Percentiles rank a stretch among this genome's conserved stretches.
These are phyloP conservation scores for Mythimna impura DNA, from an alignment of 2,888 invertebrate genomes.

Conservation along the genomic window DNA sequence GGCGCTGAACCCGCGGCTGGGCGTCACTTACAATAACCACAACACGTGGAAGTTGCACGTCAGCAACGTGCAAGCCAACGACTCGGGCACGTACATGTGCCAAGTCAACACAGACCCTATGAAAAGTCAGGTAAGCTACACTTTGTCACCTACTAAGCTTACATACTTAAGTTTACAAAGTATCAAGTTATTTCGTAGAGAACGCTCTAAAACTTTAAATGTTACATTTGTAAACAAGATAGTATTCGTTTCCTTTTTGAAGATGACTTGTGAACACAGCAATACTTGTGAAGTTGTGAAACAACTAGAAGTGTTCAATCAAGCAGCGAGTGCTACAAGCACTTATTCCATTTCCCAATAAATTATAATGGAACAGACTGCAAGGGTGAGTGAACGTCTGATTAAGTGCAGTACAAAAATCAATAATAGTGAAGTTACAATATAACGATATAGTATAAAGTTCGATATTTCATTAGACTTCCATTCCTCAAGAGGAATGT, in stretches of 20 bases:
- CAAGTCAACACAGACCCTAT: slow-evolving; percentile 98
- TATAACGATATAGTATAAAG: not conserved
- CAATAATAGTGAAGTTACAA: slow-evolving; percentile 16
- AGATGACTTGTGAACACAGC: slow-evolving; percentile 14
- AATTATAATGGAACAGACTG: slow-evolving; percentile 37
- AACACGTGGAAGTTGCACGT: slow-evolving; percentile 98
- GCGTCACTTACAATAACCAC: slow-evolving; percentile 97
- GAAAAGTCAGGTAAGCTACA: slow-evolving; percentile 93
- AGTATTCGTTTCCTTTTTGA: slow-evolving; percentile 53
- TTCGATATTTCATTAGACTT: slow-evolving; percentile 20
- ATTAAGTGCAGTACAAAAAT: slow-evolving; percentile 40
- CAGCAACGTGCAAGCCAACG: slow-evolving; percentile 96
- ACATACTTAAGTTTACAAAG: slow-evolving; percentile 49
- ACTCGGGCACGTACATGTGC: slow-evolving; percentile 98
- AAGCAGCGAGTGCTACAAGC: slow-evolving; percentile 31
- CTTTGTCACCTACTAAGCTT: slow-evolving; percentile 37
- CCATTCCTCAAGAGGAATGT: not conserved
- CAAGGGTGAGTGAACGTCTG: slow-evolving; percentile 17
- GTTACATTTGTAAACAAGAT: slow-evolving; percentile 51
- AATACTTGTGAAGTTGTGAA: slow-evolving; percentile 33
- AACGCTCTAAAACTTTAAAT: slow-evolving; percentile 48
- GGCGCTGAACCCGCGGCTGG: slow-evolving; percentile 95
- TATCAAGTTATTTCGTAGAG: slow-evolving; percentile 52
- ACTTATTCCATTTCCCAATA: slow-evolving; percentile 43
- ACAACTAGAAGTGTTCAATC: slow-evolving; percentile 48